Evolutionary conservation across 1,140 invertebrate species (phyloP), one percentile per base, ranked within the genome.

Genomic region (Eulimnadia texana): DNA sequence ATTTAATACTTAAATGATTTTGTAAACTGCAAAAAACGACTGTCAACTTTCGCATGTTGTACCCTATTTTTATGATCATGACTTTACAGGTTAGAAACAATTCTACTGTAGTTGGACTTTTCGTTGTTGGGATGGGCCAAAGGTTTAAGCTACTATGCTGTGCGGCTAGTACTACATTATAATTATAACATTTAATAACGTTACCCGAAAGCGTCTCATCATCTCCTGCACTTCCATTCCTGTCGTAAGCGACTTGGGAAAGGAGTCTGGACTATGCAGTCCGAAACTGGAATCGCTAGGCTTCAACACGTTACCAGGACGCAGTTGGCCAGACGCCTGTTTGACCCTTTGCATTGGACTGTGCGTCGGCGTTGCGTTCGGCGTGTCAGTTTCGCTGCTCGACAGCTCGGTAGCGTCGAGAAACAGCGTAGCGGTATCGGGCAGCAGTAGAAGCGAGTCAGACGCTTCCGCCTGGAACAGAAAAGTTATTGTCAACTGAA

Each of bases 241-340:
- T 42, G 16, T 16, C 33, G 16, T 16, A 6, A 42, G 6, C 33
- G 6, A 16, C 33, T 16, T 42, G 33, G 33, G 33, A 13, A 71
- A 72, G 67, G 79, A 78, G 68, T 90, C 87, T 1, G 88, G 88
- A 74, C 86, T 90, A 66, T 88, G 86, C 6, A 91, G 73, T 2
- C 88, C 88, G 71, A 92, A 92, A 74, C 87, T 90, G 9, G 84
- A 82, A 55, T 72, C 84, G 63, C 72, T 73, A 1, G 70, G 66
- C 60, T 73, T 72, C 13, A 73, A 65, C 50, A 67, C 63, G 1
- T 67, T 66, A 23, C 62, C 62, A 16, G 64, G 65, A n/a, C n/a
- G n/a, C n/a, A n/a, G n/a, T n/a, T n/a, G n/a, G n/a, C 22, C n/a
- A n/a, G n/a, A n/a, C n/a, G n/a, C 62, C 61, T 28, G 61, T 66